A percentile compares a stretch with the other conserved stretches of the same genome.
Conservation (phyloP, 2,113 vertebrate genomes). For the Oryzias melastigma region DNA sequence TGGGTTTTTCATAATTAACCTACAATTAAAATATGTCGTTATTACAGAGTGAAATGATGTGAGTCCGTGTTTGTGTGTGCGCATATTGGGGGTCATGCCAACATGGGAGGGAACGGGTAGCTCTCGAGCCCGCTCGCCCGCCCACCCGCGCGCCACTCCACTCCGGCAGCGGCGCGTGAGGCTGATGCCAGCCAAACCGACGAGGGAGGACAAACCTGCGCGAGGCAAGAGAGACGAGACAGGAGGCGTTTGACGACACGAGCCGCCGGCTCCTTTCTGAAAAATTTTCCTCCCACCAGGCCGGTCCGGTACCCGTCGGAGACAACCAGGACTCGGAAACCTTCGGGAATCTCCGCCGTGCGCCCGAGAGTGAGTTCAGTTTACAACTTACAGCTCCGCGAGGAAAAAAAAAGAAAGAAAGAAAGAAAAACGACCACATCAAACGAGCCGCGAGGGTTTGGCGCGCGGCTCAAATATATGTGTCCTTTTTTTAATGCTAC, state of each 20-base stretch:
- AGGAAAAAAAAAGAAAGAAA: neutral
- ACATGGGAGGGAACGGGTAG: conserved; percentile 69
- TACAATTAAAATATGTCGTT: no score
- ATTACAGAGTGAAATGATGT: neutral
- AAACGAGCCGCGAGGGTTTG: neutral
- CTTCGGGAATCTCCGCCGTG: conserved; percentile 32
- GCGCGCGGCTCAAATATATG: rapidly evolving
- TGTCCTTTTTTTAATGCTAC: conserved; percentile 54
- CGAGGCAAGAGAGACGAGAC: conserved; percentile 34
- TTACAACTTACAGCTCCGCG: conserved; percentile 23
- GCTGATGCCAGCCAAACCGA: conserved; percentile 49
- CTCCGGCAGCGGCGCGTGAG: conserved; percentile 51
- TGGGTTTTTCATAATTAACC: no score
- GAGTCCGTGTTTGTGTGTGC: conserved; percentile 4
- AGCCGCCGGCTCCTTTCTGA: neutral
- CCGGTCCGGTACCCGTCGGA: neutral
- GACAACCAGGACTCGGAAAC: neutral
- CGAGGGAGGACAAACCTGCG: conserved; percentile 27
- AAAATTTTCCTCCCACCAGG: neutral
- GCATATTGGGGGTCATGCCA: conserved; percentile 57
- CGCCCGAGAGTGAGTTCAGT: conserved; percentile 44
- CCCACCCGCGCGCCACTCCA: conserved; percentile 58
- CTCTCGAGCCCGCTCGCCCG: conserved; percentile 55
- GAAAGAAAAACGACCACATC: no score
- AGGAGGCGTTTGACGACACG: conserved; percentile 25